phyloP scores from a whole-genome alignment of 2,888 invertebrate species.

The Erpobdella octoculata region DNA sequence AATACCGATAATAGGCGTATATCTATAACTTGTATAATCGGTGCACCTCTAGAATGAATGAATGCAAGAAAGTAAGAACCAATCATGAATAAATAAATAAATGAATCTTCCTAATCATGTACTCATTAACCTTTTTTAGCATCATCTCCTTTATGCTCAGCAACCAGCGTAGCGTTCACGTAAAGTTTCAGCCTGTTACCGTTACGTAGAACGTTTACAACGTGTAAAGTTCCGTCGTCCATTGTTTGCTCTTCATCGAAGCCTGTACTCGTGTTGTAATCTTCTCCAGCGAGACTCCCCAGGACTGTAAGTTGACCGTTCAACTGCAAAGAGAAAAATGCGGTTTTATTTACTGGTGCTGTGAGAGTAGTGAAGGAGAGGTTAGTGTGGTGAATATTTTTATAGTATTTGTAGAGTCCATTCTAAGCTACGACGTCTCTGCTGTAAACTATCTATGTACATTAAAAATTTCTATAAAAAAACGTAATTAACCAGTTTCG shows the following conservation, averaged over 20 bases:
- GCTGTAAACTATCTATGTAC: too few species aligned
- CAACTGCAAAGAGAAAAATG: background rate
- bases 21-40: too few species aligned
- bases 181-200: background rate
- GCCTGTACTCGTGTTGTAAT: background rate
- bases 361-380: too few species aligned
- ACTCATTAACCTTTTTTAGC: background rate
- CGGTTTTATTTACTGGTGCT: too few species aligned
- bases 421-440: too few species aligned
- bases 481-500: constrained; percentile 43
- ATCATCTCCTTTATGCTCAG: background rate
- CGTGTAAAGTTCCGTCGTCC: background rate
- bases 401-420: background rate
- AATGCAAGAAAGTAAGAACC: too few species aligned
- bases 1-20: too few species aligned
- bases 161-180: background rate
- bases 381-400: background rate
- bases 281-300: background rate
- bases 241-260: background rate
- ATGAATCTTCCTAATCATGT: too few species aligned
- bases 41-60: too few species aligned
- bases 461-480: background rate
- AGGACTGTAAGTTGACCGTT: background rate
- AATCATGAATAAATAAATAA: too few species aligned
- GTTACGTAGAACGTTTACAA: background rate